A percentile compares a stretch with the other conserved stretches of the same genome.
phyloP scores from a whole-genome alignment of 1,140 invertebrate genomes.

The Pygmarrhopalites habei region DNA sequence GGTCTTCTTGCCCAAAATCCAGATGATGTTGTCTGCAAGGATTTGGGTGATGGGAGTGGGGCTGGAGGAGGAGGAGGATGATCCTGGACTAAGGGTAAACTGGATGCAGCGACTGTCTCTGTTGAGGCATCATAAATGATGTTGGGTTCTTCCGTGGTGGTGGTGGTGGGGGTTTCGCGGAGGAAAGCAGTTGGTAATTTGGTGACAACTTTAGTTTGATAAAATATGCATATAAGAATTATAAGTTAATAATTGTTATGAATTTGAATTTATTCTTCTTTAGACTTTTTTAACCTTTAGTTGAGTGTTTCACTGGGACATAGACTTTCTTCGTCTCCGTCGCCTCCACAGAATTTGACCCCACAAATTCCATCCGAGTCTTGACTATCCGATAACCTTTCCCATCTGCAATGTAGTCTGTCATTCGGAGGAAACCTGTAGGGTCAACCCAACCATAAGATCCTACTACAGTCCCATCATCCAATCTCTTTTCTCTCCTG shows the following conservation, averaged over 20 bases:
- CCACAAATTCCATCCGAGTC: slow-evolving; percentile 34
- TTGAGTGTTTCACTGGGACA: slow-evolving; percentile 39
- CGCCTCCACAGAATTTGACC: slow-evolving; percentile 31
- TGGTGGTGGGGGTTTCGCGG: background rate
- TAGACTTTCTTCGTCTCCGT: slow-evolving; percentile 15
- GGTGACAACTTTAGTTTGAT: slow-evolving; percentile 1
- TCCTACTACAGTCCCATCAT: slow-evolving; percentile 49
- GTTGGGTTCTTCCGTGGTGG: background rate
- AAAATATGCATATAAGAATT: too few species aligned
- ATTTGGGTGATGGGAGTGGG: background rate
- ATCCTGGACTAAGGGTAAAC: slow-evolving; percentile 8
- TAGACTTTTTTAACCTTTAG: too few species aligned
- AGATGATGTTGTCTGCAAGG: background rate
- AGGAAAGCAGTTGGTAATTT: background rate
- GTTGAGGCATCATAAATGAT: background rate
- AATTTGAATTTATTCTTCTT: background rate
- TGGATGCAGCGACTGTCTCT: background rate
- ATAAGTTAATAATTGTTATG: background rate
- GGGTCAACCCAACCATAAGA: slow-evolving; percentile 69
- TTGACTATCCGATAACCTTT: slow-evolving; percentile 41
- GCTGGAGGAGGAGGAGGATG: background rate
- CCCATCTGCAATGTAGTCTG: slow-evolving; percentile 77
- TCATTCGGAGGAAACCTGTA: slow-evolving; percentile 65
- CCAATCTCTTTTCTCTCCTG: slow-evolving; percentile 70
- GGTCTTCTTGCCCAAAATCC: slow-evolving; percentile 2